Base-by-base conservation (phyloP, 2,888 invertebrate species). In the Caenorhabditis drosophilae region DNA sequence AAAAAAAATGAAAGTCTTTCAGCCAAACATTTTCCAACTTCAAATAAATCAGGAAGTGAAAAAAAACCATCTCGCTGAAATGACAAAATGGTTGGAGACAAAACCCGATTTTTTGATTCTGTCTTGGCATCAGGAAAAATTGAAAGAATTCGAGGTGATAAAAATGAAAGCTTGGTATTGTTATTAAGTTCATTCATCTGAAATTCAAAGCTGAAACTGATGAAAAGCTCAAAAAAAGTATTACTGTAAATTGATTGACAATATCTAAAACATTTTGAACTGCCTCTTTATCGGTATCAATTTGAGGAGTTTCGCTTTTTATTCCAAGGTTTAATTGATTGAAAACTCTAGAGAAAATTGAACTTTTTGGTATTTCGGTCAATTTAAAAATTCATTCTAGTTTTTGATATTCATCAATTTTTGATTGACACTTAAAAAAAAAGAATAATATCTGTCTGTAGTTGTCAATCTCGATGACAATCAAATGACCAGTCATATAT, bases 1-100 rank as follows among this genome's bases (percentile, higher is more conserved):
- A n/a, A n/a, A n/a, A n/a, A n/a, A n/a, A n/a, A n/a, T 18, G 18
- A 18, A 25, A 22, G 15, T 25, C 12, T 35, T 50, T 35, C 27
- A 40, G 6, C 16, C 15, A 42, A 36, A 15, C 35, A 40, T 49
- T n/a, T n/a, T n/a, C n/a, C 41, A 18, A 79, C 77, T 49, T 72
- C 71, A 18, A 80, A 67, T 1, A 80, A 42, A 11, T 75, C 72
- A 4, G 77, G 77, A 4, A 80, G 51, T 0, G 79, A 73, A 49
- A 78, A 74, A 16, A 75, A 63, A 3, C 79, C 79, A 40, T 80
- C 77, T 31, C 72, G 63, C 36, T 80, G 80, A 45, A 80, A 80
- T 1, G 74, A 74, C 0, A 80, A 40, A 20, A 80, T 49, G 3
- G 73, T 75, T 9, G 79, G 79, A 12, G 79, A 79, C 3, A 77